Evolutionary conservation across 2,888 invertebrate species (phyloP).

Genomic region (Drosophila austrosaltans): DNA sequence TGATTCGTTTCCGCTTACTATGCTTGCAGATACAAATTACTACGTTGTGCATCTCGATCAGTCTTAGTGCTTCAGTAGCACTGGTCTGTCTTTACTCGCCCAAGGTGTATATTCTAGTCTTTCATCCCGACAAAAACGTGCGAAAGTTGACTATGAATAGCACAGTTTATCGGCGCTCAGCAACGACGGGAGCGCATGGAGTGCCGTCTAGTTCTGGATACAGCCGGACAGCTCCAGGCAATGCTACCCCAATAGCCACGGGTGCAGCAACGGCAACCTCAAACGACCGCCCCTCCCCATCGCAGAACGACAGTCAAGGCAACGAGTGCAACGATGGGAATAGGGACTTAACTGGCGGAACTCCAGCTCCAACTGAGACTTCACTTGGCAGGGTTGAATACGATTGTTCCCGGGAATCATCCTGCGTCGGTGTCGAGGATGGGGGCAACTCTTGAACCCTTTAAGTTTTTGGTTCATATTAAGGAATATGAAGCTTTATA

Average conservation of each 20-base stretch:
- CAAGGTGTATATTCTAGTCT: constrained; percentile 90
- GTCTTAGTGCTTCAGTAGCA: constrained; percentile 90
- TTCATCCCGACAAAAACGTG: constrained; percentile 91
- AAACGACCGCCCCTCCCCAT: constrained; percentile 18
- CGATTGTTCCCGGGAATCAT: constrained; percentile 33
- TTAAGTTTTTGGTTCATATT: background rate
- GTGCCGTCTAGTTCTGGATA: constrained; percentile 62
- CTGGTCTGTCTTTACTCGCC: constrained; percentile 90
- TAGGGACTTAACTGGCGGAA: background rate
- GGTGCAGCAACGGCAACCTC: constrained; percentile 33
- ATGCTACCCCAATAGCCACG: background rate
- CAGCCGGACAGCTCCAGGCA: constrained; percentile 52
- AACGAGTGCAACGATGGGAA: constrained; percentile 38
- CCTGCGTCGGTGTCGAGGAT: constrained; percentile 25
- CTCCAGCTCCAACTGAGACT: background rate
- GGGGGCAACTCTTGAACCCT: constrained; percentile 5
- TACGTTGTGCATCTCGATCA: constrained; percentile 90
- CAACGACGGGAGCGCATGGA: constrained; percentile 55
- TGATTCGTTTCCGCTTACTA: constrained; percentile 9
- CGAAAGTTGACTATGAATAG: constrained; percentile 84
- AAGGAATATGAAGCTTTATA: constrained; percentile 34
- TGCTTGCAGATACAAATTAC: constrained; percentile 88
- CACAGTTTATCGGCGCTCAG: constrained; percentile 79
- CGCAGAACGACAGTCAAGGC: constrained; percentile 15
- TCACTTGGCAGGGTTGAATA: constrained; percentile 23